Conservation (phyloP, 2,113 vertebrate species). For the Cochlearius cochlearius region DNA sequence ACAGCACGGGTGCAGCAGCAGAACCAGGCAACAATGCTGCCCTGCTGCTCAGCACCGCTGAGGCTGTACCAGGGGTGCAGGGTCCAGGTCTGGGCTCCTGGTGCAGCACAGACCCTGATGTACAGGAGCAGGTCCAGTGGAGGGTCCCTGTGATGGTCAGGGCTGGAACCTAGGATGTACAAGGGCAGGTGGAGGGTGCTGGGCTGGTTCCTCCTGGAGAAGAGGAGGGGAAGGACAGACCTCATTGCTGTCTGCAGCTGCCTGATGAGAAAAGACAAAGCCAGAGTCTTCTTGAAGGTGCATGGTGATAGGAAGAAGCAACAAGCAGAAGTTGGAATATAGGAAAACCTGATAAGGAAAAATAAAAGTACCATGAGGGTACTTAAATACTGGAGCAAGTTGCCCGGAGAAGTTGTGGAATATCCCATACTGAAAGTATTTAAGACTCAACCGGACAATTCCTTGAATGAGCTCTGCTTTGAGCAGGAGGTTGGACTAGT, state of each 20-base stretch:
- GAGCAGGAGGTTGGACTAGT: background rate
- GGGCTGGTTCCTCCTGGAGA: background rate
- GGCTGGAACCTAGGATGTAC: rapidly evolving
- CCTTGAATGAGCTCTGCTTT: background rate
- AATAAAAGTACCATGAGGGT: background rate
- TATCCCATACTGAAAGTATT: background rate
- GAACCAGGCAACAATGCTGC: background rate
- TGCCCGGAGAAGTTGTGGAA: background rate
- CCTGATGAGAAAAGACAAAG: background rate
- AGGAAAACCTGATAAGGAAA: background rate
- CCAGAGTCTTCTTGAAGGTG: background rate
- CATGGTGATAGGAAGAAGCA: background rate
- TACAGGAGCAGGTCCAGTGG: rapidly evolving
- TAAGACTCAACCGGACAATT: background rate
- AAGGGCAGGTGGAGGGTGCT: background rate
- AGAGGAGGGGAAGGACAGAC: background rate
- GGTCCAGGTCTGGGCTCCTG: background rate
- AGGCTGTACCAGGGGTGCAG: rapidly evolving
- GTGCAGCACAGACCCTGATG: rapidly evolving
- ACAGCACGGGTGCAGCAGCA: background rate
- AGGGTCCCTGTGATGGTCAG: rapidly evolving
- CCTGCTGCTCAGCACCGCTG: rapidly evolving
- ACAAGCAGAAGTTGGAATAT: background rate
- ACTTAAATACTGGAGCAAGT: background rate
- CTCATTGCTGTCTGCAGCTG: background rate